Evolutionary conservation across 2,888 invertebrate species (phyloP).

Genomic region (Syrphus vitripennis): DNA sequence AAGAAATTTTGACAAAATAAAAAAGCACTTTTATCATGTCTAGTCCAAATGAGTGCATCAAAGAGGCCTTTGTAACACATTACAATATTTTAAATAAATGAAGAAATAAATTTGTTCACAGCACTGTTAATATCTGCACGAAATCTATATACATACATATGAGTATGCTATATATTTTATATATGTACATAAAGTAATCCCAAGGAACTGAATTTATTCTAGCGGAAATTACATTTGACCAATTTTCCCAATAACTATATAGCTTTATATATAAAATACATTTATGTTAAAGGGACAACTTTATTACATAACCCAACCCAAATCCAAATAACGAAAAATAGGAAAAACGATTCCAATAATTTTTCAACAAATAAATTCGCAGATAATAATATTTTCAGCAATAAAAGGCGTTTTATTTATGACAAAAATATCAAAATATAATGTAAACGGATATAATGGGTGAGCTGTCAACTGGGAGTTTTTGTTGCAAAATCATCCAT

Average conservation of each 20-base stretch:
- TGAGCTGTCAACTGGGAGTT: conserved; percentile 8
- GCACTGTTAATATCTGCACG: not conserved
- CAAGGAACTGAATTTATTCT: not conserved
- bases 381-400: conserved; percentile 52
- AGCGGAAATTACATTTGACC: not conserved
- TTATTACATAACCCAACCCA: not conserved
- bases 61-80: too few relatives aligned
- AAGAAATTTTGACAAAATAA: too few relatives aligned
- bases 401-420: conserved; percentile 71
- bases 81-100: too few relatives aligned
- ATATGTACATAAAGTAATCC: not conserved
- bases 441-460: not conserved
- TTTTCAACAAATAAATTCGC: conserved; percentile 24
- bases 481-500: not conserved
- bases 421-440: conserved; percentile 61
- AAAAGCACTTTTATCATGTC: too few relatives aligned
- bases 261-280: too few relatives aligned
- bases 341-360: conserved; percentile 38
- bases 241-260: not conserved
- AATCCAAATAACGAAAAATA: not conserved
- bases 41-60: too few relatives aligned
- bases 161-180: too few relatives aligned
- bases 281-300: not conserved
- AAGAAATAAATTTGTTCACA: too few relatives aligned
- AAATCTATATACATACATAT: not conserved